Base-by-base conservation (phyloP, 2,888 invertebrate species). In the Andrena camellia region DNA sequence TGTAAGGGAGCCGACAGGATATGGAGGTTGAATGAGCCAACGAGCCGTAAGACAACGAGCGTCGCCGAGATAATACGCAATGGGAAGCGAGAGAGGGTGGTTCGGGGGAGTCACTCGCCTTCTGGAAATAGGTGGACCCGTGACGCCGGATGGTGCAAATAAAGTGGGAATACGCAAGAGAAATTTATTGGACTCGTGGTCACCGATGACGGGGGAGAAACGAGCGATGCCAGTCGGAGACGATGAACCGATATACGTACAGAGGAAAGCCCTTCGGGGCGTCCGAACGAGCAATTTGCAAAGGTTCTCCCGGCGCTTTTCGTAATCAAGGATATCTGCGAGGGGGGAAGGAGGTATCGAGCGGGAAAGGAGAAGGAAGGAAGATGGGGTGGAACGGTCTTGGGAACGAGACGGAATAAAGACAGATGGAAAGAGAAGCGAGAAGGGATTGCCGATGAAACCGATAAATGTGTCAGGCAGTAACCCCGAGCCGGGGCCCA, bases 1-100 rank as follows among this genome's bases (percentile, higher is more conserved):
- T 69, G 88, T 81, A 80, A 88, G 78, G 80, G 81, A 66, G 79
- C 69, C 78, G 75, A 79, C 76, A 83, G 79, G 73, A 81, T 74
- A 82, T 71, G 76, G 68, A 79, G 60, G 83, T 62, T 63, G 73
- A 82, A 79, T 78, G 83, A 76, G 66, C 76, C 78, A 86, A 88
- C 88, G 88, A 88, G 83, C 81, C 81, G 83, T 85, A 66, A 80
- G 67, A 82, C 68, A 50, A 69, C 62, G 29, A 33, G 68, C 80
- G 77, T 71, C 76, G 73, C 64, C 75, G 78, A 79, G 81, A 76
- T 84, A 81, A 84, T 78, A 60, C 73, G 57, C 60, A 66, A 35
- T 26, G 48, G 54, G 42, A 64, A 63, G 48, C 50, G 60, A 50
- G 68, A 50, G 68, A 62, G 67, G 68, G 48, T 60, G 74, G 68